Base-by-base conservation (phyloP, 2,113 vertebrate genomes). In the Anthoscopus minutus region DNA sequence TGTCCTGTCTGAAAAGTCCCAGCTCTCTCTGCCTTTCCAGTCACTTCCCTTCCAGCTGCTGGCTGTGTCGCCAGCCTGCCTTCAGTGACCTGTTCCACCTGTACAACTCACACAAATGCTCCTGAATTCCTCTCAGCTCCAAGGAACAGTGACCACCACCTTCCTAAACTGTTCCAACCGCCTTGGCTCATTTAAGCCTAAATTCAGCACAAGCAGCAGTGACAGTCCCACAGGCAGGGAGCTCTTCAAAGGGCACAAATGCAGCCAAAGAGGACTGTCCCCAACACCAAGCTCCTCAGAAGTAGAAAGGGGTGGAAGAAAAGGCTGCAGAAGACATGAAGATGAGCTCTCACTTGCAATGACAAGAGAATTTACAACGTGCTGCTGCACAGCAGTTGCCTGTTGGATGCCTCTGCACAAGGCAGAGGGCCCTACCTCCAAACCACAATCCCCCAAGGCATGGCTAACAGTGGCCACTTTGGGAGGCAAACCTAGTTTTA, bases 41-140 rank as follows among this genome's bases (percentile, higher is more conserved):
- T 24, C 0, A 0, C 28, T 50, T 40, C 25, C 44, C 47, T 51
- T 58, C 47, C 0, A 2, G 19, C 30, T 33, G 27, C 19, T 2
- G 15, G 17, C 33, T 61, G 21, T 20, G 48, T 3, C 30, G 73
- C 70, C 69, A 65, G 64, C 23, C 28, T 81, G 35, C 44, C 58
- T 30, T 27, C 27, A 24, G 70, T 1, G 1, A 56, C 37, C 7
- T 69, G 12, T 28, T 24, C 48, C 38, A 65, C 22, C 7, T 5
- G 2, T 7, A 1, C 2, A 42, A n/a, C 22, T 53, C 56, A 44
- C 38, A 62, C 5, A 11, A 7, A 65, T 0, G 2, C 33, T 74
- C 53, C 62, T 0, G 0, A 5, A 28, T n/a, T 71, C 85, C n/a
- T 81, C 28, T 79, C 2, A 1, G 18, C 11, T 51, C 45, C 3